A percentile compares a stretch with the other conserved stretches of the same genome.
These are phyloP conservation scores for Trichopria drosophilae DNA, from an alignment of 2,888 invertebrate genomes.

Conservation along the genomic window DNA sequence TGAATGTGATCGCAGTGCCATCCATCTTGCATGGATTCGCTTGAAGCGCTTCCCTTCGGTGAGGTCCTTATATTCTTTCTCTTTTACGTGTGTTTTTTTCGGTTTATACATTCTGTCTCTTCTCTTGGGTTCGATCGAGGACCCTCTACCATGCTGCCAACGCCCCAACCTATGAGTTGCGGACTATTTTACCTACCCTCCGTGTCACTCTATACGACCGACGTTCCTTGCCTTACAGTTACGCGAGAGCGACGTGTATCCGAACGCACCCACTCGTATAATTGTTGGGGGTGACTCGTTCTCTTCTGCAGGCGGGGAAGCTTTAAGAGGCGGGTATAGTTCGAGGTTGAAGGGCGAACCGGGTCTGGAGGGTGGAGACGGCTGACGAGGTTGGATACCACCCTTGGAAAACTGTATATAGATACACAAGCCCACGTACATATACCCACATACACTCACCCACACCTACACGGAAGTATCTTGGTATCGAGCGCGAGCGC, in stretches of 20 bases:
- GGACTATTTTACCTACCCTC: constrained; percentile 32
- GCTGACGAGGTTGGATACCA: constrained; percentile 46
- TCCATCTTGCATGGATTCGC: constrained; percentile 47
- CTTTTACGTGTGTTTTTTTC: constrained; percentile 14
- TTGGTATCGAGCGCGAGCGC: constrained; percentile 47
- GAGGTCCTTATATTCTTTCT: constrained; percentile 26
- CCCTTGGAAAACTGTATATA: constrained; percentile 20
- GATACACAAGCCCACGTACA: constrained; percentile 4
- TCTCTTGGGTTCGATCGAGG: constrained; percentile 29
- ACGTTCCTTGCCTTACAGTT: constrained; percentile 50
- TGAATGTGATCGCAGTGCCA: constrained; percentile 45
- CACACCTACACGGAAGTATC: constrained; percentile 30
- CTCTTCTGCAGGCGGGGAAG: constrained; percentile 30
- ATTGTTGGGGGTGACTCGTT: constrained; percentile 49
- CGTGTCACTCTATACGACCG: constrained; percentile 34
- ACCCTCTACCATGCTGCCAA: constrained; percentile 38
- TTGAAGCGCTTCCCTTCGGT: constrained; percentile 22
- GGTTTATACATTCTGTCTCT: constrained; percentile 19
- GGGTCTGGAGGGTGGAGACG: constrained; percentile 45
- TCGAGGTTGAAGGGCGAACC: constrained; percentile 43
- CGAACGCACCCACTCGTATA: constrained; percentile 56
- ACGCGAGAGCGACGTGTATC: constrained; percentile 55
- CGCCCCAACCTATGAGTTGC: constrained; percentile 30
- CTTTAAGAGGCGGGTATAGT: constrained; percentile 38
- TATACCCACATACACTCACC: constrained; percentile 7